phyloP scores from a whole-genome alignment of 2,888 invertebrate genomes.

The Anoncus sp. region DNA sequence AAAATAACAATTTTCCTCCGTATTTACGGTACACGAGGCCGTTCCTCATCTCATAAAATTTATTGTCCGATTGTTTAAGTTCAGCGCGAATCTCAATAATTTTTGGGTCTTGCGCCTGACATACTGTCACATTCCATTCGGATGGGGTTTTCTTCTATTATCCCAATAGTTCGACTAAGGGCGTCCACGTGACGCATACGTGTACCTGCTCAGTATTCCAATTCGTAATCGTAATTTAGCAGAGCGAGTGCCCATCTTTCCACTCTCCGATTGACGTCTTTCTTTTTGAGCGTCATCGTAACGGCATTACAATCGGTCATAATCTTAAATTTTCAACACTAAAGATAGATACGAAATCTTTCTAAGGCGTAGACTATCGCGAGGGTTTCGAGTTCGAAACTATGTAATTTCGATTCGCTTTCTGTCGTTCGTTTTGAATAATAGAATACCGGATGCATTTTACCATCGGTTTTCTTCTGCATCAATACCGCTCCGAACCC shows the following conservation, averaged over 20 bases:
- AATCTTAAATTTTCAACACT: too few relatives aligned
- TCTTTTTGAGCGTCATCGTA: slow-evolving; percentile 69
- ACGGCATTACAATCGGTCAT: too few relatives aligned
- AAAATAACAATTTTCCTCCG: slow-evolving; percentile 61
- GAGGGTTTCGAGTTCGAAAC: too few relatives aligned
- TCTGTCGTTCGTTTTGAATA: too few relatives aligned
- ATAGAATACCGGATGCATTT: too few relatives aligned
- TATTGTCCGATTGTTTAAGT: slow-evolving; percentile 42
- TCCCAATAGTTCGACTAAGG: slow-evolving; percentile 63
- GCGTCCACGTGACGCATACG: slow-evolving; percentile 74
- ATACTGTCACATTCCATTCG: slow-evolving; percentile 53
- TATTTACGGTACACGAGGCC: slow-evolving; percentile 36
- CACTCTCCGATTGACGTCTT: slow-evolving; percentile 73
- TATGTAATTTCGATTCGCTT: too few relatives aligned
- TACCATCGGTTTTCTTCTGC: too few relatives aligned
- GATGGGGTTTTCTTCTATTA: slow-evolving; percentile 61
- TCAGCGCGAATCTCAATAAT: slow-evolving; percentile 37
- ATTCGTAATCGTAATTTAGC: too few relatives aligned
- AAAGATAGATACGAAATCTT: too few relatives aligned
- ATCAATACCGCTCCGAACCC: too few relatives aligned
- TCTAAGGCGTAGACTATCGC: too few relatives aligned
- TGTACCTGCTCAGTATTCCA: too few relatives aligned
- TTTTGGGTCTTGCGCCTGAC: slow-evolving; percentile 44
- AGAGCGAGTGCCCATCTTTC: slow-evolving; percentile 71
- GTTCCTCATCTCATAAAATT: slow-evolving; percentile 58